Conservation (phyloP, 2,888 invertebrate species). For the Tinea pellionella region DNA sequence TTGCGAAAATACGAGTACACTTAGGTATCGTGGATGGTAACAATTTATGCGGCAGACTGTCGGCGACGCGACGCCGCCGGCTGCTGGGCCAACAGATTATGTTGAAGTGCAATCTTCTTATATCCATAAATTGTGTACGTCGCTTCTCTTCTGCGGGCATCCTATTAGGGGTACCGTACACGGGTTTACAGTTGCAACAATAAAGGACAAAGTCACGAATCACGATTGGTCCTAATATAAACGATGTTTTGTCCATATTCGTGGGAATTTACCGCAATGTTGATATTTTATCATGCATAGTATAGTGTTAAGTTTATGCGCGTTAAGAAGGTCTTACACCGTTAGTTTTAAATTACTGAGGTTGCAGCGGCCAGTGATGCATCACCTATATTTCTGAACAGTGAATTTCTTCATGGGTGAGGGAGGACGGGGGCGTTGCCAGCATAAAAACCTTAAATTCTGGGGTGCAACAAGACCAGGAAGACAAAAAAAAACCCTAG, state of each 20-base stretch:
- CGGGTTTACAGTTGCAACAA: slow-evolving; percentile 8
- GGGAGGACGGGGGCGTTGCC: too few relatives aligned
- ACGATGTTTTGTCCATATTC: slow-evolving; percentile 1
- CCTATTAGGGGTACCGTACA: slow-evolving; percentile 12
- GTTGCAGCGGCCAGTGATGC: background rate
- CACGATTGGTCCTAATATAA: slow-evolving; percentile 9
- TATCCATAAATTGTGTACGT: slow-evolving; percentile 49
- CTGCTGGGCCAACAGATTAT: slow-evolving; percentile 32
- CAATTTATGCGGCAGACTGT: slow-evolving; percentile 40
- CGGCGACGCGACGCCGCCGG: slow-evolving; percentile 22
- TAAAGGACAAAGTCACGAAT: slow-evolving; percentile 6
- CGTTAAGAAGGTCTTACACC: background rate
- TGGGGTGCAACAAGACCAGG: too few relatives aligned
- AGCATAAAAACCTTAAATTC: too few relatives aligned
- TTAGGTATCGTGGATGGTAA: slow-evolving; percentile 37
- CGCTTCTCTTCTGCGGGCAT: slow-evolving; percentile 28
- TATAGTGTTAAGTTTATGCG: background rate
- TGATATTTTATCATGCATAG: slow-evolving; percentile 5
- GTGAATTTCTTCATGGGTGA: too few relatives aligned
- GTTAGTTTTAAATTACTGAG: background rate
- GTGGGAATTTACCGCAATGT: background rate
- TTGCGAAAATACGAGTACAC: slow-evolving; percentile 36
- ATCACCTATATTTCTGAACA: background rate
- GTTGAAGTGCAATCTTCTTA: slow-evolving; percentile 40
- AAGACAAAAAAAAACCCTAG: too few relatives aligned